phyloP scores from a whole-genome alignment of 2,113 vertebrate genomes.

The Andinoacara biseriatus region DNA sequence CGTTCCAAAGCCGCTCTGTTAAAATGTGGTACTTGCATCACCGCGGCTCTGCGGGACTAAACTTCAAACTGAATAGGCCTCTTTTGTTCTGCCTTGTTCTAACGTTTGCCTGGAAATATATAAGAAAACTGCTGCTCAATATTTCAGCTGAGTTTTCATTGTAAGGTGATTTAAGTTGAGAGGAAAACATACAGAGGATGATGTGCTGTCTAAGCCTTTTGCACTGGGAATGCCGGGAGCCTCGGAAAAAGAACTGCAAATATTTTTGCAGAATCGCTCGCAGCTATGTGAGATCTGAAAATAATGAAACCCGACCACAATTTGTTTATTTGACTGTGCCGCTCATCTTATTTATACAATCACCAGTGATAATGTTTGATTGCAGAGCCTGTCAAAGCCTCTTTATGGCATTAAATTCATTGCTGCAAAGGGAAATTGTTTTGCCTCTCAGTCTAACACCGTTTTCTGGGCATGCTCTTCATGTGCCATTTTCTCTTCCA shows the following conservation, averaged over 20 bases:
- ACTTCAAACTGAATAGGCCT: conserved; percentile 32
- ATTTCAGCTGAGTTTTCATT: conserved; percentile 24
- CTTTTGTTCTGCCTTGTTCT: conserved; percentile 38
- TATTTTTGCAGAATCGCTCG: conserved; percentile 10
- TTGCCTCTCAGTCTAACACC: neutral
- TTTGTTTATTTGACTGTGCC: neutral
- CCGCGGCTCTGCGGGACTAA: neutral
- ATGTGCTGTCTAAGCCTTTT: neutral
- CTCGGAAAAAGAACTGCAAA: conserved; percentile 4
- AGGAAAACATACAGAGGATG: neutral
- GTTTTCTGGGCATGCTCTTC: neutral
- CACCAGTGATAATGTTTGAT: neutral
- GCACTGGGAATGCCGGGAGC: neutral
- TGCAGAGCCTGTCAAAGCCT: neutral
- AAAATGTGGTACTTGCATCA: conserved; percentile 6
- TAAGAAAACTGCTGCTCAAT: conserved; percentile 18
- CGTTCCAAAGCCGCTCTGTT: neutral
- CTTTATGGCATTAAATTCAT: neutral
- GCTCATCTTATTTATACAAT: neutral
- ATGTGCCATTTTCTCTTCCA: neutral
- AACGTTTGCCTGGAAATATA: neutral
- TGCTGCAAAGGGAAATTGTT: neutral
- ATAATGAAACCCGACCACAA: neutral
- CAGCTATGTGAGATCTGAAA: neutral
- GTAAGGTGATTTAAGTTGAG: conserved; percentile 1